Evolutionary conservation across 2,113 vertebrate species (phyloP).

Genomic region (Eurystomus gularis): DNA sequence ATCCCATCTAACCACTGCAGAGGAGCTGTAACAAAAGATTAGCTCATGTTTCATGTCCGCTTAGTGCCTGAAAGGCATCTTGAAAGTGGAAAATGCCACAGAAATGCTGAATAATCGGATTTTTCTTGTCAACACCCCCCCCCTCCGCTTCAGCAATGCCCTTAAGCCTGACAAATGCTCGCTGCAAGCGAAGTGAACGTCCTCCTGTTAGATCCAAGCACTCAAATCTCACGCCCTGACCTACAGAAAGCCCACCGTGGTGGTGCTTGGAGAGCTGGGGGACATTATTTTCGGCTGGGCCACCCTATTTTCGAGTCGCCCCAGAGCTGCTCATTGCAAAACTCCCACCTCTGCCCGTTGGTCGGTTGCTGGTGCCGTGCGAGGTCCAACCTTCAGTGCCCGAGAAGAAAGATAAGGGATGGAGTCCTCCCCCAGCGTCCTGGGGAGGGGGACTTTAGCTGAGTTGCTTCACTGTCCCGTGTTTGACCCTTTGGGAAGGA

Average conservation of each 20-base stretch:
- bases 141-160: conserved; percentile 14
- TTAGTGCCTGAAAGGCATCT: conserved; percentile 36
- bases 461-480: not conserved
- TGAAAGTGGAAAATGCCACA: conserved; percentile 3
- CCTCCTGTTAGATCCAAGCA: not conserved
- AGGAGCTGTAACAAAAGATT: not conserved
- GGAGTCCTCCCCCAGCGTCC: not conserved
- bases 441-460: fast-evolving
- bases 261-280: no score
- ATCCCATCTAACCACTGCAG: not conserved
- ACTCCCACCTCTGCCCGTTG: fast-evolving
- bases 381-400: not conserved
- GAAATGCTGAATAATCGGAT: conserved; percentile 11
- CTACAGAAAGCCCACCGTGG: fast-evolving
- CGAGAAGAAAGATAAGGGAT: fast-evolving
- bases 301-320: not conserved
- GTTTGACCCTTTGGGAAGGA: not conserved
- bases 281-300: not conserved
- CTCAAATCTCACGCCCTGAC: not conserved
- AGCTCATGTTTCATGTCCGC: not conserved
- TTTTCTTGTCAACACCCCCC: conserved; percentile 20
- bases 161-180: not conserved
- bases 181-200: not conserved
- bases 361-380: fast-evolving
- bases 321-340: not conserved